Conservation (phyloP, 2,888 invertebrate genomes). For the Microplitis deprimator region DNA sequence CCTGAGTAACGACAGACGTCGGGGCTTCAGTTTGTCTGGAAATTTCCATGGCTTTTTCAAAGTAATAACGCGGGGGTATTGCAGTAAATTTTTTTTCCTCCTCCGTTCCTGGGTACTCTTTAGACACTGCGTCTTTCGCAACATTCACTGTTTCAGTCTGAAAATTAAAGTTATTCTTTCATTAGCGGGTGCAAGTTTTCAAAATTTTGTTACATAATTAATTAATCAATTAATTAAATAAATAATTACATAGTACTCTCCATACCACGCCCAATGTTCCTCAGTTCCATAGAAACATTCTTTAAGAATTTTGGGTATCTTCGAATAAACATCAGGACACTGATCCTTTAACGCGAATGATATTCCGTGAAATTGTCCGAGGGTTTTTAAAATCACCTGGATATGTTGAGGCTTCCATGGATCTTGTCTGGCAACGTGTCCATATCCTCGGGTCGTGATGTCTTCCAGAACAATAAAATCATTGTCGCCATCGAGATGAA, state of each 20-base stretch:
- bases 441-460: conserved; percentile 64
- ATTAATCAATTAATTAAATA: neutral
- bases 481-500: conserved; percentile 67
- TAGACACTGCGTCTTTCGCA: conserved; percentile 77
- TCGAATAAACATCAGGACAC: conserved; percentile 63
- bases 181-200: too few relatives aligned
- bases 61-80: conserved; percentile 74
- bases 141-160: conserved; percentile 59
- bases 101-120: conserved; percentile 76
- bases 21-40: conserved; percentile 49
- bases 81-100: conserved; percentile 75
- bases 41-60: conserved; percentile 68
- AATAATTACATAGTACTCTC: conserved; percentile 57
- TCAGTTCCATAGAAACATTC: conserved; percentile 59
- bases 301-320: conserved; percentile 54
- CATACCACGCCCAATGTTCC: conserved; percentile 60
- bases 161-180: neutral
- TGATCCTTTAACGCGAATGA: conserved; percentile 70
- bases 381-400: conserved; percentile 62
- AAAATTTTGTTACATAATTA: too few relatives aligned
- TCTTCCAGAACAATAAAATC: conserved; percentile 72
- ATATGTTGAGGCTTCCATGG: conserved; percentile 62
- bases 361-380: conserved; percentile 71
- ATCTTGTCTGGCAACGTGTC: conserved; percentile 59
- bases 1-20: conserved; percentile 77